Conservation (phyloP, 1,140 invertebrate genomes). For the Thalassaphorura encarpata region DNA sequence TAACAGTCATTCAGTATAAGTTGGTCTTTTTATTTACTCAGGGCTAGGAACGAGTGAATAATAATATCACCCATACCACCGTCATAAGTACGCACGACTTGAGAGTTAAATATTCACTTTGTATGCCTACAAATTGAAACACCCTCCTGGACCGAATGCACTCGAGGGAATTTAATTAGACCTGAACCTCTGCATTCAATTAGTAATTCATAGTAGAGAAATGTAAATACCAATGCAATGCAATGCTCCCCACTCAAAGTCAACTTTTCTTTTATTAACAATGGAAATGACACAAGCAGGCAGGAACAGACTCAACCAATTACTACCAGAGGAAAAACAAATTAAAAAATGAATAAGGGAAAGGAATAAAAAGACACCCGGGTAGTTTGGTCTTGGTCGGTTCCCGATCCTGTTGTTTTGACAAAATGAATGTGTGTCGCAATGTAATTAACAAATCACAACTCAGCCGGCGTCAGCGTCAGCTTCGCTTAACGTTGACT, state of each 20-base stretch:
- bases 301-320: too few relatives aligned
- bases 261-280: not conserved
- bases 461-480: slow-evolving; percentile 17
- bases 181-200: not conserved
- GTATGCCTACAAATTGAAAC: too few relatives aligned
- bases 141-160: too few relatives aligned
- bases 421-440: not conserved
- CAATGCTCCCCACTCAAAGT: not conserved
- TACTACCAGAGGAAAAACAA: slow-evolving; percentile 1
- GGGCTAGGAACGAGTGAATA: too few relatives aligned
- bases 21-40: too few relatives aligned
- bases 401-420: not conserved
- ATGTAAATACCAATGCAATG: not conserved
- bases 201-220: not conserved
- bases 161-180: not conserved
- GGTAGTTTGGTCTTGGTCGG: not conserved
- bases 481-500: not conserved
- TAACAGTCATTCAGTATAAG: too few relatives aligned
- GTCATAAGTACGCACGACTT: too few relatives aligned
- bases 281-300: not conserved
- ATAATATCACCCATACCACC: too few relatives aligned
- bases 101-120: too few relatives aligned
- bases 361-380: not conserved
- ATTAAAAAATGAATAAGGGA: not conserved
- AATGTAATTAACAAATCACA: slow-evolving; percentile 24